Percentiles rank a stretch among this genome's conserved stretches.
phyloP scores from a whole-genome alignment of 2,797 vertebrate species.

The Basileuterus tristriatus region DNA sequence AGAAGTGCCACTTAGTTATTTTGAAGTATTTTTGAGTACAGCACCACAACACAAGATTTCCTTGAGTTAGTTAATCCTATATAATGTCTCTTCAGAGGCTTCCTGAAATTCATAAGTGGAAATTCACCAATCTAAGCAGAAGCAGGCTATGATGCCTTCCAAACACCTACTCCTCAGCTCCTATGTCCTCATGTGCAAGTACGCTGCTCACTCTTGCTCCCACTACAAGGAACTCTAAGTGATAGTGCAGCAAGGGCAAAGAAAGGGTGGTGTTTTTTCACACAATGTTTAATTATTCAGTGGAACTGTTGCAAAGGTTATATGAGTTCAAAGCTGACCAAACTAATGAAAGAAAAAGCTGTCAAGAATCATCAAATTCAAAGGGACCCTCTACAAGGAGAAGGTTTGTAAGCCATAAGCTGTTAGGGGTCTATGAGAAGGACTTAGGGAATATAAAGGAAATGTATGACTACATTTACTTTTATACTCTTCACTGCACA shows the following conservation, averaged over 20 bases:
- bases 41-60: not conserved
- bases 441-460: not conserved
- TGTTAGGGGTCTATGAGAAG: not conserved
- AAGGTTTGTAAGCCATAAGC: not conserved
- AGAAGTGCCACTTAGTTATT: slow-evolving; percentile 7
- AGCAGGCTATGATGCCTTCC: fast-evolving
- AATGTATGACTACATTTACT: not conserved
- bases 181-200: not conserved
- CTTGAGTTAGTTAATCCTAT: not conserved
- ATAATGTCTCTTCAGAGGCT: not conserved
- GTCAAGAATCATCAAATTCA: not conserved
- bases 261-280: fast-evolving
- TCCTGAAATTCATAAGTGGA: not conserved
- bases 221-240: not conserved
- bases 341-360: not conserved
- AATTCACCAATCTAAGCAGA: not conserved
- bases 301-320: not conserved
- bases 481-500: not conserved
- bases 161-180: not conserved
- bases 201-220: not conserved
- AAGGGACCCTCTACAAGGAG: not conserved
- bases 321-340: not conserved
- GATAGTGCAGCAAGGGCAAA: not conserved
- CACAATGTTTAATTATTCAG: not conserved
- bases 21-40: not conserved